Conservation (phyloP, 1,140 invertebrate species). For the Drosophila guanche region DNA sequence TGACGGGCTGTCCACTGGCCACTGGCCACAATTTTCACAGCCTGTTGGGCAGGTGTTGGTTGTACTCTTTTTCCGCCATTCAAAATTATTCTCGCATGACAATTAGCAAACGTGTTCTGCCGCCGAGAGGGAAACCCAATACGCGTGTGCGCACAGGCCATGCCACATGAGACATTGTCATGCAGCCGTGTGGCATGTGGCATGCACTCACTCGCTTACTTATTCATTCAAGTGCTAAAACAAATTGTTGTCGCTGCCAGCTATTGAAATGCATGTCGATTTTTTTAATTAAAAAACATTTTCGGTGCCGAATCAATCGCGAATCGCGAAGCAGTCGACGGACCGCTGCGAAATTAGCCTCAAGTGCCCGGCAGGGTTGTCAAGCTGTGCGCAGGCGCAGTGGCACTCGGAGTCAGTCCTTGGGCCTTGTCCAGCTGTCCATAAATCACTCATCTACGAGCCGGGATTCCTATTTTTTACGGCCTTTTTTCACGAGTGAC, state of each 20-base stretch:
- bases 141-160: constrained; percentile 62
- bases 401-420: constrained; percentile 11
- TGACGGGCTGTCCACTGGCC: constrained; percentile 29
- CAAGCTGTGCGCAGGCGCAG: constrained; percentile 71
- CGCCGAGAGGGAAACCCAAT: constrained; percentile 62
- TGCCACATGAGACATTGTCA: constrained; percentile 1
- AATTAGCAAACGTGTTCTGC: constrained; percentile 75
- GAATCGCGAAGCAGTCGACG: constrained; percentile 40
- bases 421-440: constrained; percentile 56
- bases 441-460: constrained; percentile 54
- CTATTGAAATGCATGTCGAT: constrained; percentile 57
- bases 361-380: constrained; percentile 50
- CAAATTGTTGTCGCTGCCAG: constrained; percentile 43
- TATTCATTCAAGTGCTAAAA: constrained; percentile 46
- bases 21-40: constrained; percentile 52
- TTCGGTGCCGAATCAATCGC: constrained; percentile 29
- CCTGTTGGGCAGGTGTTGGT: constrained; percentile 30
- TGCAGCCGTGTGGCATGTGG: constrained; percentile 1
- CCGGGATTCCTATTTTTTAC: constrained; percentile 51
- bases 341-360: constrained; percentile 72
- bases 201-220: constrained; percentile 31
- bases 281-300: constrained; percentile 71
- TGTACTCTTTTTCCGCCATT: constrained; percentile 65
- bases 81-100: constrained; percentile 74
- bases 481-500: constrained; percentile 62